Evolutionary conservation across 2,797 vertebrate genomes (phyloP), one percentile per base, ranked within the genome.

Genomic region (Triplophysa yarkandensis): DNA sequence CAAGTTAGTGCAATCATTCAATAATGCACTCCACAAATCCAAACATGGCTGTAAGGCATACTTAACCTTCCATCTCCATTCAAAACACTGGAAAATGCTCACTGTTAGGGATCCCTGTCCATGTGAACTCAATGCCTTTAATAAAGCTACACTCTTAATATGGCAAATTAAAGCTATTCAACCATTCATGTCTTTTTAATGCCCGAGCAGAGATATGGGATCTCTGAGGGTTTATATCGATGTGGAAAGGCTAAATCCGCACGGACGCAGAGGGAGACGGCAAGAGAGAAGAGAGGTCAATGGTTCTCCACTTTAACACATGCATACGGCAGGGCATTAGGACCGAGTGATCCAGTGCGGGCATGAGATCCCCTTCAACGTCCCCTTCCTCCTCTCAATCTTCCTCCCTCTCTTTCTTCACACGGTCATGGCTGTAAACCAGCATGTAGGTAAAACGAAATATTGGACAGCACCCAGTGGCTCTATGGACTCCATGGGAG

Each of bases 151-250:
- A 74, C 77, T 77, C 84, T 85, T 87, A 88, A 89, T 86, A 88
- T 83, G 83, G 81, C 74, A 83, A 83, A 88, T 73, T 81, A 83
- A 74, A 55, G 69, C 72, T 83, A 71, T 66, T 68, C 43, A 68
- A 57, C 64, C 30, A 83, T 80, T 75, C 70, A 83, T 87, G 81
- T 82, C 82, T 87, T 88, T 88, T 88, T 88, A 87, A 85, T 86
- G 85, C 70, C 77, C 58, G 44, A 81, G 83, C 78, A 83, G 77
- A 82, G 82, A 85, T 82, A 78, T 79, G 66, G 41, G 14, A 64
- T 81, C 85, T 87, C 82, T 57, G 68, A 60, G 76, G 77, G 83
- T 60, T 80, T 60, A 84, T 83, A 88, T 90, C 88, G 86, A 85
- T 89, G 82, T 78, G 82, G 74, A 88, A 85, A 84, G 2, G 25